Evolutionary conservation across 2,797 vertebrate genomes (phyloP).

Genomic region (Channa striata): DNA sequence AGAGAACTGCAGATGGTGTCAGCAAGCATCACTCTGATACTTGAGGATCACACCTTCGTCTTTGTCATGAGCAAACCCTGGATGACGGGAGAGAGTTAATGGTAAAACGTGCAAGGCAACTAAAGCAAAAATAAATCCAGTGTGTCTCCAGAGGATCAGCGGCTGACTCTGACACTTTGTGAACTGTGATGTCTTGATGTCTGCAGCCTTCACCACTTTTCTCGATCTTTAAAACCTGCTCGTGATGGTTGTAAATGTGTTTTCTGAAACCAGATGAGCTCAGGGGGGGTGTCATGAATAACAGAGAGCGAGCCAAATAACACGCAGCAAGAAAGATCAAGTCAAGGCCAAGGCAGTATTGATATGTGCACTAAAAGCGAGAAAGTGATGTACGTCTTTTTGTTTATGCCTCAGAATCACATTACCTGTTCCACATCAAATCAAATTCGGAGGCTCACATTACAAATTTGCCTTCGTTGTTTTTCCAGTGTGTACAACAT

Average conservation of each 20-base stretch:
- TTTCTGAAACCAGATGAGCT: slow-evolving; percentile 13
- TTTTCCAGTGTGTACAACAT: too few relatives aligned
- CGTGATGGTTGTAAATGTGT: slow-evolving; percentile 8
- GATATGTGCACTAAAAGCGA: slow-evolving; percentile 30
- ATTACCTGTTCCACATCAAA: background rate
- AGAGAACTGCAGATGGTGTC: slow-evolving; percentile 61
- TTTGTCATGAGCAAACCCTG: slow-evolving; percentile 32
- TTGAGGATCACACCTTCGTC: slow-evolving; percentile 38
- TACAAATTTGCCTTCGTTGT: too few relatives aligned
- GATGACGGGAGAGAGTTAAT: slow-evolving; percentile 8
- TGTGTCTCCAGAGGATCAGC: slow-evolving; percentile 25
- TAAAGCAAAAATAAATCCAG: slow-evolving; percentile 29
- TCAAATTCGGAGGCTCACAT: too few relatives aligned
- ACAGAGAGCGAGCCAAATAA: slow-evolving; percentile 1
- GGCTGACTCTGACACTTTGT: slow-evolving; percentile 31
- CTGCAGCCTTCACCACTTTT: slow-evolving; percentile 19
- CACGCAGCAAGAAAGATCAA: slow-evolving; percentile 7
- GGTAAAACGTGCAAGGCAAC: slow-evolving; percentile 1
- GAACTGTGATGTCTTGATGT: slow-evolving; percentile 27
- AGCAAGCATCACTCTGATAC: slow-evolving; percentile 39
- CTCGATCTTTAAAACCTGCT: background rate
- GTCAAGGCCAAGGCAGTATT: slow-evolving; percentile 7
- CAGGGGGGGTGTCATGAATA: slow-evolving; percentile 1
- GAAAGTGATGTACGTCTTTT: slow-evolving; percentile 11
- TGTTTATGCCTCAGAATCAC: slow-evolving; percentile 9